Conservation (phyloP, 2,888 invertebrate genomes). For the Drosophila meridiana region DNA sequence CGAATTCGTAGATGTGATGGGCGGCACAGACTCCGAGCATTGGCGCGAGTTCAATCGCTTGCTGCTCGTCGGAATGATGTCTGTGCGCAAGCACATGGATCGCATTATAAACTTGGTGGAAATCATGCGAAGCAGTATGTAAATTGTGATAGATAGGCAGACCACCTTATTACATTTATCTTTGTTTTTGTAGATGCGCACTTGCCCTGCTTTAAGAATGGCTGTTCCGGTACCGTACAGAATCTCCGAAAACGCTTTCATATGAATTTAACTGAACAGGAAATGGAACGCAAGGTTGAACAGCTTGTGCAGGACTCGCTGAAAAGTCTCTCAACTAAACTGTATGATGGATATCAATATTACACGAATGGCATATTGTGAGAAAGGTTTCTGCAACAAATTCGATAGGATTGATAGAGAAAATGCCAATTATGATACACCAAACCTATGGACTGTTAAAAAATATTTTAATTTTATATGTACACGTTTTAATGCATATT, state of each 20-base stretch:
- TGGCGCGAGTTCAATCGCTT: constrained; percentile 99
- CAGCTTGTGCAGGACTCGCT: constrained; percentile 97
- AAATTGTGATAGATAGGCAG: neutral
- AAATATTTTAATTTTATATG: constrained; percentile 20
- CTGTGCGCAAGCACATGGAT: constrained; percentile 99
- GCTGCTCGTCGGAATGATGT: constrained; percentile 97
- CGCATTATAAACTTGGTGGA: constrained; percentile 98
- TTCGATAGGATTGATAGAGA: neutral
- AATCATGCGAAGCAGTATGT: constrained; percentile 97
- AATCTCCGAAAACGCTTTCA: constrained; percentile 98
- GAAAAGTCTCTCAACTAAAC: constrained; percentile 97
- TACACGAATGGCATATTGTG: constrained; percentile 96
- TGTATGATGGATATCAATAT: constrained; percentile 99
- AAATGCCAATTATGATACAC: constrained; percentile 59
- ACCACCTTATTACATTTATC: neutral
- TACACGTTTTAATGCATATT: constrained; percentile 15
- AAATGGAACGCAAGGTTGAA: constrained; percentile 96
- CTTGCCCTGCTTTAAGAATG: constrained; percentile 97
- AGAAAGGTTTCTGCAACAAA: constrained; percentile 60
- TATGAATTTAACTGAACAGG: constrained; percentile 96
- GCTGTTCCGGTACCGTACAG: constrained; percentile 93
- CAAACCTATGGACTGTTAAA: constrained; percentile 62
- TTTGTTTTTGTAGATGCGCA: constrained; percentile 90
- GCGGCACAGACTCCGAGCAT: constrained; percentile 97
- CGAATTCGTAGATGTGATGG: constrained; percentile 99